Conservation (phyloP, 2,797 vertebrate species). For the Podarcis lilfordi region DNA sequence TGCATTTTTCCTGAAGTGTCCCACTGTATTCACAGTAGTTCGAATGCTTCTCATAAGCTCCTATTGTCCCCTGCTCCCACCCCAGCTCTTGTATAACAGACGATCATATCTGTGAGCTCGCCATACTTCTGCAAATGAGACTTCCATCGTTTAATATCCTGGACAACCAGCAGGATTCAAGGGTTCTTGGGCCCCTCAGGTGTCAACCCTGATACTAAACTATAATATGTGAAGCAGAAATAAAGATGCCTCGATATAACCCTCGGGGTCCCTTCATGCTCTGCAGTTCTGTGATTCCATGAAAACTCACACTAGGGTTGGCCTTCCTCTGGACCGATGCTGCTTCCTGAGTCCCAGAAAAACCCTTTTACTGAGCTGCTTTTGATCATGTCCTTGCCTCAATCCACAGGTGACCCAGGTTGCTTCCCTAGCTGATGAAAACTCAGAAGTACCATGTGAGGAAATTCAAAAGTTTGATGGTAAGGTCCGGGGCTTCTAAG, state of each 20-base stretch:
- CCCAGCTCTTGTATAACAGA: neutral
- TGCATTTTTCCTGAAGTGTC: neutral
- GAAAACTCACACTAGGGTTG: neutral
- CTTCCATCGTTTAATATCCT: neutral
- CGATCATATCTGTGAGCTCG: neutral
- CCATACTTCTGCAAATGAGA: neutral
- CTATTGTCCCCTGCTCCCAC: neutral
- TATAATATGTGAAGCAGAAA: neutral
- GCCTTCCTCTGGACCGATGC: neutral
- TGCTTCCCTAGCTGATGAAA: constrained; percentile 88
- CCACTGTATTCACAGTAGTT: neutral
- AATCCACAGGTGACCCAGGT: constrained; percentile 89
- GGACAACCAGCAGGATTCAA: neutral
- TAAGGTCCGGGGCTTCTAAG: constrained; percentile 44
- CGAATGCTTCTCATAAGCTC: neutral
- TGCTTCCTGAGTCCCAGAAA: neutral
- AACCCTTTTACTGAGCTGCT: neutral
- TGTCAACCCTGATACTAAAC: neutral
- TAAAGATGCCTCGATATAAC: neutral
- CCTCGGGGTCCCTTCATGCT: too few relatives aligned
- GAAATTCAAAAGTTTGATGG: constrained; percentile 79
- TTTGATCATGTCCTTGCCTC: neutral
- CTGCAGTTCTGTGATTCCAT: too few relatives aligned
- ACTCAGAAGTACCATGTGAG: constrained; percentile 74
- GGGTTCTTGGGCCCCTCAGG: neutral